A percentile compares a stretch with the other conserved stretches of the same genome.
phyloP scores from a whole-genome alignment of 2,113 vertebrate species.

The Pachypanchax playfairii region DNA sequence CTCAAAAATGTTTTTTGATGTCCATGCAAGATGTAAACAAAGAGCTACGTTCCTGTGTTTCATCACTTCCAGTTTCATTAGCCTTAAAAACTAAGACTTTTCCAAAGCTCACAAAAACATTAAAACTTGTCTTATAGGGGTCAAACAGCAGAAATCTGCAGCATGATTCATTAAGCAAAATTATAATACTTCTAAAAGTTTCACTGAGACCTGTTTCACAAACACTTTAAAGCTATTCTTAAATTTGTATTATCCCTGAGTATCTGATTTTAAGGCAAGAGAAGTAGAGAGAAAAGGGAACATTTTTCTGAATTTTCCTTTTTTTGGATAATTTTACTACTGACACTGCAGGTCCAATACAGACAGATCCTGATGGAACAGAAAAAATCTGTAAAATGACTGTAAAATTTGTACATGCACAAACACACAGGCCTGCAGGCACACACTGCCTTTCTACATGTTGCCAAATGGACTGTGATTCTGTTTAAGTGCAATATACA shows the following conservation, averaged over 20 bases:
- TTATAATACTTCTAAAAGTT: too few species aligned
- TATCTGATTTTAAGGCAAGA: not conserved
- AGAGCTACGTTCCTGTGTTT: too few species aligned
- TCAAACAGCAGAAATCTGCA: too few species aligned
- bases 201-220: too few species aligned
- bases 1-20: too few species aligned
- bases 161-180: too few species aligned
- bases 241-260: conserved; percentile 17
- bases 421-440: too few species aligned
- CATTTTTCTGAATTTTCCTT: not conserved
- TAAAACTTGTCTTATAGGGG: too few species aligned
- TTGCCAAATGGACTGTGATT: not conserved
- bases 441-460: not conserved
- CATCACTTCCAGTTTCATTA: too few species aligned
- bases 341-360: not conserved
- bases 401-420: not conserved
- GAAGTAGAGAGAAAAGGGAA: not conserved
- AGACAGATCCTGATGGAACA: not conserved
- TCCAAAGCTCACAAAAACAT: too few species aligned
- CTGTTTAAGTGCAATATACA: not conserved
- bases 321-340: not conserved
- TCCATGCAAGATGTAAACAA: too few species aligned
- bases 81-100: too few species aligned
- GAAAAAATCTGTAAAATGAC: not conserved
- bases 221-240: conserved; percentile 1